phyloP scores from a whole-genome alignment of 2,888 invertebrate genomes.

The Odontocolon sp. region DNA sequence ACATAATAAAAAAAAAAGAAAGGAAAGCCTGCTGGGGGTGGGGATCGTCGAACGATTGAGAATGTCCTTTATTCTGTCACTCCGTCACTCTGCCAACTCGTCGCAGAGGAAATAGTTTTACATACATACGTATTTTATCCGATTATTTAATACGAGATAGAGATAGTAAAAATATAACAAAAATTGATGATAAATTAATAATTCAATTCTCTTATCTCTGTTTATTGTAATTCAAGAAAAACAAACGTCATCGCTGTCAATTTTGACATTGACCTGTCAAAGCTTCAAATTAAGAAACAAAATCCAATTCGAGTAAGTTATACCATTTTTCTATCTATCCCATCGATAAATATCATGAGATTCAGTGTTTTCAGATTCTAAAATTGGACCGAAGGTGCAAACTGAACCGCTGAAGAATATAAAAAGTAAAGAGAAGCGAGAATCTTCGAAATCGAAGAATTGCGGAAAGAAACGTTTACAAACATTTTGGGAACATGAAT shows the following conservation, averaged over 20 bases:
- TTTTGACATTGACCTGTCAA: neutral
- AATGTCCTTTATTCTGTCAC: too few relatives aligned
- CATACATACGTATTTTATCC: too few relatives aligned
- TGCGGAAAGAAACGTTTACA: neutral
- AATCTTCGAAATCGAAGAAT: neutral
- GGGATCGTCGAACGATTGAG: too few relatives aligned
- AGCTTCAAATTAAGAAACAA: neutral
- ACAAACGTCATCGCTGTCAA: conserved; percentile 38
- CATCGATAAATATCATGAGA: neutral
- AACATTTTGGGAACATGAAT: conserved; percentile 61
- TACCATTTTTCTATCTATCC: neutral
- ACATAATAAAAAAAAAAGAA: too few relatives aligned
- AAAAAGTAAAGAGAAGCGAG: neutral
- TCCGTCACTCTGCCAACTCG: too few relatives aligned
- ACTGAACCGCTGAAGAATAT: neutral
- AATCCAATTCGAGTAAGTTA: conserved; percentile 20
- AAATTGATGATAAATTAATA: too few relatives aligned
- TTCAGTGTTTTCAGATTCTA: conserved; percentile 33
- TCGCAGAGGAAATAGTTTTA: too few relatives aligned
- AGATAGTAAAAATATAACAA: too few relatives aligned
- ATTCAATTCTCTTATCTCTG: too few relatives aligned
- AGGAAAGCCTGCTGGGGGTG: too few relatives aligned
- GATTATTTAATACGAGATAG: too few relatives aligned
- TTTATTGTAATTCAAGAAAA: too few relatives aligned
- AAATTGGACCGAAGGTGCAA: neutral